phyloP scores from a whole-genome alignment of 2,888 invertebrate genomes.

The Eremobia ochroleuca region DNA sequence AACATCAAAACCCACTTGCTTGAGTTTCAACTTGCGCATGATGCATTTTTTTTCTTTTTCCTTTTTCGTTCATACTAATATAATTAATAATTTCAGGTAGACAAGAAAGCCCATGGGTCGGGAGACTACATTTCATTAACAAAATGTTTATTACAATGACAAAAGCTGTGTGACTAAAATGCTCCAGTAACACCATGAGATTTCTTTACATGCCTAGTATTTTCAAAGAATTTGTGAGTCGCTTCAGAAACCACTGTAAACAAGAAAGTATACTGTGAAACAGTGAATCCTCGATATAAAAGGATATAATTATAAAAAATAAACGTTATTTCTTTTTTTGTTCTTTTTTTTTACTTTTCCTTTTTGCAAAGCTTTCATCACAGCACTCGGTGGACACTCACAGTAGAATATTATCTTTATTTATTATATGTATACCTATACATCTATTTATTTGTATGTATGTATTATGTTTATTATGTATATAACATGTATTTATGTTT shows the following conservation, averaged over 20 bases:
- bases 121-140: constrained; percentile 89
- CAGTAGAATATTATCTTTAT: constrained; percentile 84
- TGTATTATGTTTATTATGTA: constrained; percentile 72
- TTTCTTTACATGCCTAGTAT: constrained; percentile 72
- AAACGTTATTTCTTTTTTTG: constrained; percentile 85
- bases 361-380: constrained; percentile 89
- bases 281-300: constrained; percentile 65
- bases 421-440: constrained; percentile 72
- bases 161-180: constrained; percentile 84
- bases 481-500: constrained; percentile 83
- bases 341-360: constrained; percentile 86
- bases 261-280: constrained; percentile 62
- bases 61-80: constrained; percentile 90
- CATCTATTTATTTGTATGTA: constrained; percentile 70
- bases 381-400: constrained; percentile 90
- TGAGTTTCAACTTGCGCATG: constrained; percentile 80
- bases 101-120: constrained; percentile 90
- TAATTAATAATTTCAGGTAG: constrained; percentile 91
- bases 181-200: constrained; percentile 80
- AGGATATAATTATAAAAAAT: constrained; percentile 76
- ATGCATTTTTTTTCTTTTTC: constrained; percentile 78
- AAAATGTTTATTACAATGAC: constrained; percentile 79
- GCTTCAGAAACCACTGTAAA: constrained; percentile 65
- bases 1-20: constrained; percentile 75
- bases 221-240: constrained; percentile 66